A percentile compares a stretch with the other conserved stretches of the same genome.
These are phyloP conservation scores for Melanchra persicariae DNA, from an alignment of 2,888 invertebrate genomes.

Conservation along the genomic window DNA sequence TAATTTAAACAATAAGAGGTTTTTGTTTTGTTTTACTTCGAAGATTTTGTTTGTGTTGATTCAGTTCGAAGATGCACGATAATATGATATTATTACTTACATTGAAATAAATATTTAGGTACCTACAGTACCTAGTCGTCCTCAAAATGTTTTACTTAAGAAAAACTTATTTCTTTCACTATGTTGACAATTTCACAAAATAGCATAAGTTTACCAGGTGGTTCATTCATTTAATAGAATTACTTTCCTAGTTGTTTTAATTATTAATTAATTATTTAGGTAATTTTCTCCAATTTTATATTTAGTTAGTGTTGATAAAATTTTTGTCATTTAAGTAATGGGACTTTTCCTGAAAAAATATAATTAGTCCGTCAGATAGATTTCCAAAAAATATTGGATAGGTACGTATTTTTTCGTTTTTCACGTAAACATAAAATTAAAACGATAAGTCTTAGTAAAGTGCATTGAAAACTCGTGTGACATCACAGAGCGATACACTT, in stretches of 20 bases:
- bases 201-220: neutral
- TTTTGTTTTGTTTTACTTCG: slow-evolving; percentile 17
- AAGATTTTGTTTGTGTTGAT: neutral
- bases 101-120: too few species aligned
- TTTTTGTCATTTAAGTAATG: neutral
- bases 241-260: neutral
- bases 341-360: neutral
- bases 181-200: neutral
- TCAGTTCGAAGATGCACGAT: too few species aligned
- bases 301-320: neutral
- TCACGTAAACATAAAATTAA: too few species aligned
- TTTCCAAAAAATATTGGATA: too few species aligned
- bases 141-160: neutral
- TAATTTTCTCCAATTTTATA: neutral
- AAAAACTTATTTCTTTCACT: neutral
- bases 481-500: too few species aligned
- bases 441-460: too few species aligned
- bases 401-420: too few species aligned
- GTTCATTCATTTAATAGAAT: neutral
- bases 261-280: too few species aligned
- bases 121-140: neutral
- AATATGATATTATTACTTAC: neutral
- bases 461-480: too few species aligned
- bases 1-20: slow-evolving; percentile 8
- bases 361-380: too few species aligned